phyloP scores from a whole-genome alignment of 2,797 vertebrate genomes.

The Pseudotriccus pelzelni region DNA sequence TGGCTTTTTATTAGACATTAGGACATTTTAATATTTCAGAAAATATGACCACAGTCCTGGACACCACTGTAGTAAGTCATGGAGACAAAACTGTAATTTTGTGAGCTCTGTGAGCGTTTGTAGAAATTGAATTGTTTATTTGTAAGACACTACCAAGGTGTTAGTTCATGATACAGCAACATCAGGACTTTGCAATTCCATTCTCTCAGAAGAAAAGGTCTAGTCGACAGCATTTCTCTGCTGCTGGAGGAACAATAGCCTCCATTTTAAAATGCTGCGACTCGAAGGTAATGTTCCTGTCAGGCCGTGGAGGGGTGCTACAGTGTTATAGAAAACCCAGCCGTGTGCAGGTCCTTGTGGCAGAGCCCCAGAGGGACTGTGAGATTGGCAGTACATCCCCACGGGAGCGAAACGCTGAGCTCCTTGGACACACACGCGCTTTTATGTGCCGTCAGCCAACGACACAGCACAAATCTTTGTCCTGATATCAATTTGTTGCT shows the following conservation, averaged over 20 bases:
- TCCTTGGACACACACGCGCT: not conserved
- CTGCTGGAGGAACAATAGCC: not conserved
- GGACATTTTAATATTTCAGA: not conserved
- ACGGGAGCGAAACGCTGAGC: fast-evolving
- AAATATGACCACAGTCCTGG: not conserved
- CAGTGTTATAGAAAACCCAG: not conserved
- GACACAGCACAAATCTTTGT: not conserved
- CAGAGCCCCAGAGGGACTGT: not conserved
- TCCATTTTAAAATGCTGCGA: constrained; percentile 6
- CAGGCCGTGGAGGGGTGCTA: constrained; percentile 40
- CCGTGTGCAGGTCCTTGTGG: fast-evolving
- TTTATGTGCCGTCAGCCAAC: not conserved
- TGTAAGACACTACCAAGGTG: not conserved
- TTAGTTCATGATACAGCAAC: not conserved
- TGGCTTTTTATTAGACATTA: not conserved
- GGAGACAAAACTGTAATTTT: not conserved
- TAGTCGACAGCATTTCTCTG: not conserved
- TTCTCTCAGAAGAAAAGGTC: not conserved
- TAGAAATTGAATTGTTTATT: not conserved
- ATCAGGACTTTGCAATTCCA: not conserved
- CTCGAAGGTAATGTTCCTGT: not conserved
- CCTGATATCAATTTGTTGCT: not conserved
- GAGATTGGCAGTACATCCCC: fast-evolving
- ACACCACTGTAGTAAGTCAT: not conserved
- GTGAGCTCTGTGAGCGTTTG: not conserved